A percentile compares a stretch with the other conserved stretches of the same genome.
Evolutionary conservation across 2,113 vertebrate genomes (phyloP).

Genomic region (Guaruba guarouba): DNA sequence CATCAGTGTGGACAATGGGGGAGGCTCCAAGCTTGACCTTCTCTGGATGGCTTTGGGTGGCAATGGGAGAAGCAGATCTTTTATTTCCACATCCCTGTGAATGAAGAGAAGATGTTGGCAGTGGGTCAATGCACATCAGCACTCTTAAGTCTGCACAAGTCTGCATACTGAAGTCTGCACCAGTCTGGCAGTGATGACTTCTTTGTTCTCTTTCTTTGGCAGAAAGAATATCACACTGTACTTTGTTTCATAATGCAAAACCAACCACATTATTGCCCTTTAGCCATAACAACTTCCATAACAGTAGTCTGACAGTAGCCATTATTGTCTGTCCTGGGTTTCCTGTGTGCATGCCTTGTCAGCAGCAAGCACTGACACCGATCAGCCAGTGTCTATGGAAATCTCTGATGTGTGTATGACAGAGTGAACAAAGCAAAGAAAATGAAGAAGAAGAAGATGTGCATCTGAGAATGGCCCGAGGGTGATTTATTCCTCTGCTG

Average conservation of each 20-base stretch:
- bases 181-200: not conserved
- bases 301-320: not conserved
- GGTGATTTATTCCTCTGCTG: not conserved
- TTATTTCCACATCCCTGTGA: not conserved
- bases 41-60: not conserved
- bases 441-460: not conserved
- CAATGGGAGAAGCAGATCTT: not conserved
- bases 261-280: not conserved
- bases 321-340: not conserved
- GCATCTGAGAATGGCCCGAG: accelerated
- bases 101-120: not conserved
- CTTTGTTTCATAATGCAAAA: not conserved
- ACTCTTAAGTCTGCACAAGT: not conserved
- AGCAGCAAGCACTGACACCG: not conserved
- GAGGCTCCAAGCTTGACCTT: not conserved
- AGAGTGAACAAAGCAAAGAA: not conserved
- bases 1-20: not conserved
- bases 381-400: not conserved
- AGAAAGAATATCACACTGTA: not conserved
- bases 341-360: not conserved
- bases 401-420: not conserved
- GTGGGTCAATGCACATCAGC: not conserved
- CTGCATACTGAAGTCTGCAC: not conserved
- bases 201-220: not conserved
- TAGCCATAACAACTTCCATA: not conserved